phyloP scores from a whole-genome alignment of 1,140 invertebrate species.

The Pogonognathellus flavescens region DNA sequence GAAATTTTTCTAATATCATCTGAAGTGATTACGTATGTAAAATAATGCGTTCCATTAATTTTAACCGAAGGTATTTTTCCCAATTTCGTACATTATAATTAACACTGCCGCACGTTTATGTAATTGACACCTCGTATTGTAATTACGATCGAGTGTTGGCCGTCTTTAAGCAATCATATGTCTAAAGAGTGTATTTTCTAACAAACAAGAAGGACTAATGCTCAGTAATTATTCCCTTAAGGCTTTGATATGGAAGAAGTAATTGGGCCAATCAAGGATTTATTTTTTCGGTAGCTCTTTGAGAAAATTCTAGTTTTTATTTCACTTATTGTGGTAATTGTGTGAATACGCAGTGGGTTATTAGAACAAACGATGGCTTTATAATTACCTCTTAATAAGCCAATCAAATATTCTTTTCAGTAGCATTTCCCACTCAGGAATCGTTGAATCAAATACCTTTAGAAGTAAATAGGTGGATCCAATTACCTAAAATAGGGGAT shows the following conservation, averaged over 20 bases:
- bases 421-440: neutral
- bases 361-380: constrained; percentile 16
- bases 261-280: neutral
- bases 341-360: neutral
- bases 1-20: too few species aligned
- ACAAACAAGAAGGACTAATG: neutral
- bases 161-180: neutral
- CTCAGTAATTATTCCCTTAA: neutral
- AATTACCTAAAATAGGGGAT: too few species aligned
- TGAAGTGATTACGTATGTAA: neutral
- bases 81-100: neutral
- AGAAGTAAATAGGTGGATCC: too few species aligned
- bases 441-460: too few species aligned
- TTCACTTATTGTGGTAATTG: neutral
- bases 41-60: neutral
- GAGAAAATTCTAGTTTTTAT: constrained; percentile 22
- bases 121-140: neutral
- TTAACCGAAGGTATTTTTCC: neutral
- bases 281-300: constrained; percentile 1
- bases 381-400: neutral
- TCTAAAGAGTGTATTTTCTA: neutral
- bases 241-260: neutral
- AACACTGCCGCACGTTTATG: constrained; percentile 9
- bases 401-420: neutral
- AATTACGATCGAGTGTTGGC: constrained; percentile 19